Evolutionary conservation across 1,140 invertebrate species (phyloP), one percentile per base, ranked within the genome.

Genomic region (Philopotamus ludificatus): DNA sequence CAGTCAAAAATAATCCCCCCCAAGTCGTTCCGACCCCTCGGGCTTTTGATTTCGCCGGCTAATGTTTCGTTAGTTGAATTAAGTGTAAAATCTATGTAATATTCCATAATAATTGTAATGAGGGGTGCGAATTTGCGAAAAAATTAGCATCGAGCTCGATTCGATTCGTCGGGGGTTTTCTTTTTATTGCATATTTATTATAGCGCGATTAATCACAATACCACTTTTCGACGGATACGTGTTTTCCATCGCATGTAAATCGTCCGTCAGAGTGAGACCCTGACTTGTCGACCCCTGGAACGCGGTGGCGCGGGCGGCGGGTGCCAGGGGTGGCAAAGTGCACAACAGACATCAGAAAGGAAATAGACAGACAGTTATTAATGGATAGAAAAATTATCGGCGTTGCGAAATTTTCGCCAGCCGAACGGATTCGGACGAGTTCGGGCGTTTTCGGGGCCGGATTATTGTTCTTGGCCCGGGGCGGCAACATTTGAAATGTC

Each of bases 301-400:
- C 28, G 28, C 28, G 28, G 28, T 4, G 28, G 28, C 12, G 28
- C 41, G 34, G 9, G 9, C 23, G 9, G 28, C 12, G 28, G 28
- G 28, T n/a, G 59, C 18, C 25, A 55, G 64, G 63, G 67, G 34
- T 65, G 50, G 63, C 67, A 70, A 67, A 68, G 45, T 67, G 72
- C 72, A 72, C 71, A 73, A 71, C 72, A 73, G 72, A 71, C 74
- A 74, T 73, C 74, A 74, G 71, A 76, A 73, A 75, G 76, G 75
- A 77, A 79, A 77, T 74, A 76, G 75, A 77, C 73, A 75, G 77
- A 79, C 76, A 77, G 76, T 73, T 79, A 79, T 79, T 77, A 79
- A 79, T 79, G 77, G 72, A 75, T 74, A 74, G 77, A 77, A 77
- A 78, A 77, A 77, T 77, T 77, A 77, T 77, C 75, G 74, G 72